These are phyloP conservation scores for Chelon labrosus DNA, from an alignment of 2,797 vertebrate species.

Conservation along the genomic window DNA sequence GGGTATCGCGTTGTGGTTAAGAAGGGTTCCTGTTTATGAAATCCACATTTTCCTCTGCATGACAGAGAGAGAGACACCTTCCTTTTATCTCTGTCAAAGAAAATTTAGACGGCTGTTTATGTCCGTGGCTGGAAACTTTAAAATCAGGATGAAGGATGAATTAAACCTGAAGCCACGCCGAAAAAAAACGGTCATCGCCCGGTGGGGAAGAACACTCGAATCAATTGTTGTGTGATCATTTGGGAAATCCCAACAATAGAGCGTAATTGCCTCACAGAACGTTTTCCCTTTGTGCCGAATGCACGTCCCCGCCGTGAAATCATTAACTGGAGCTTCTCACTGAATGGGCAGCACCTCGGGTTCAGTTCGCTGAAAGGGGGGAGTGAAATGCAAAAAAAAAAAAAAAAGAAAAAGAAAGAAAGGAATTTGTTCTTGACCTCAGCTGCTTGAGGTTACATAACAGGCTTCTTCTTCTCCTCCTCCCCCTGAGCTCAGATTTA, in stretches of 20 bases:
- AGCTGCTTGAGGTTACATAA: slow-evolving; percentile 3
- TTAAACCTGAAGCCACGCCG: neutral
- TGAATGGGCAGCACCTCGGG: neutral
- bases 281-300: neutral
- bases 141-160: neutral
- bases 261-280: neutral
- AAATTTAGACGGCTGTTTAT: too few species aligned
- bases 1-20: neutral
- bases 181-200: neutral
- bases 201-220: slow-evolving; percentile 16
- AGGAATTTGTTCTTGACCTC: slow-evolving; percentile 25
- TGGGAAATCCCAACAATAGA: slow-evolving; percentile 5
- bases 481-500: slow-evolving; percentile 33
- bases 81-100: too few species aligned
- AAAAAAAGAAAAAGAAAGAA: neutral
- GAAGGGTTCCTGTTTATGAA: neutral
- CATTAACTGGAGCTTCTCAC: slow-evolving; percentile 3
- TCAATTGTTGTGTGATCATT: neutral
- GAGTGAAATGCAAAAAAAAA: too few species aligned
- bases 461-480: slow-evolving; percentile 26
- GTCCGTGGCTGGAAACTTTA: neutral
- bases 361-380: neutral
- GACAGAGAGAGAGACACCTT: neutral
- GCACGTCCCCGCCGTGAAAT: neutral
- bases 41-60: neutral